phyloP scores from a whole-genome alignment of 2,113 vertebrate species.

The Cathartes aura region DNA sequence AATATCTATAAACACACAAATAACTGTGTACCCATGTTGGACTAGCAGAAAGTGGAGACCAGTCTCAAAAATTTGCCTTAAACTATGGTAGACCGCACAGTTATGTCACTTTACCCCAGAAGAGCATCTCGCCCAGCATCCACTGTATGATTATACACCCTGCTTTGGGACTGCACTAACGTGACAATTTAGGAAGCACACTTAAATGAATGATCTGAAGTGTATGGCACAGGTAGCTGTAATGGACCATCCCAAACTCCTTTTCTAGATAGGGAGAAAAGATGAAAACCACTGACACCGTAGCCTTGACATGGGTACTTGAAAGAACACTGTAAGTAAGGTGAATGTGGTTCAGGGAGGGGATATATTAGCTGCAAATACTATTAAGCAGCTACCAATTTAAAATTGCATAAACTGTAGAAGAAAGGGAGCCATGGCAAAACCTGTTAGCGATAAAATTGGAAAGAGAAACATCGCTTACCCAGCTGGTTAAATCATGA shows the following conservation, averaged over 20 bases:
- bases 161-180: not conserved
- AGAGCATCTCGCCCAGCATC: not conserved
- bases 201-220: not conserved
- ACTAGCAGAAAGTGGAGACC: not conserved
- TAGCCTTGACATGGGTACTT: not conserved
- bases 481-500: conserved; percentile 32
- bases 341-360: not conserved
- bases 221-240: not conserved
- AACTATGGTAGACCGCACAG: rapidly evolving
- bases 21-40: too few relatives aligned
- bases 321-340: rapidly evolving
- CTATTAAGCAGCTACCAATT: not conserved
- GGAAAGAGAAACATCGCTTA: not conserved
- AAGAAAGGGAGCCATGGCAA: not conserved
- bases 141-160: not conserved
- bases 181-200: not conserved
- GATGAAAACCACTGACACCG: not conserved
- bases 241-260: not conserved
- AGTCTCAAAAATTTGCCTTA: not conserved
- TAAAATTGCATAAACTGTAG: not conserved
- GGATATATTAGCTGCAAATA: not conserved
- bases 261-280: not conserved
- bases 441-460: conserved; percentile 1
- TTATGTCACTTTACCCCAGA: not conserved
- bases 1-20: not conserved